Percentiles rank a stretch among this genome's conserved stretches.
Evolutionary conservation across 2,888 invertebrate species (phyloP).

Genomic region (Drosophila robusta): DNA sequence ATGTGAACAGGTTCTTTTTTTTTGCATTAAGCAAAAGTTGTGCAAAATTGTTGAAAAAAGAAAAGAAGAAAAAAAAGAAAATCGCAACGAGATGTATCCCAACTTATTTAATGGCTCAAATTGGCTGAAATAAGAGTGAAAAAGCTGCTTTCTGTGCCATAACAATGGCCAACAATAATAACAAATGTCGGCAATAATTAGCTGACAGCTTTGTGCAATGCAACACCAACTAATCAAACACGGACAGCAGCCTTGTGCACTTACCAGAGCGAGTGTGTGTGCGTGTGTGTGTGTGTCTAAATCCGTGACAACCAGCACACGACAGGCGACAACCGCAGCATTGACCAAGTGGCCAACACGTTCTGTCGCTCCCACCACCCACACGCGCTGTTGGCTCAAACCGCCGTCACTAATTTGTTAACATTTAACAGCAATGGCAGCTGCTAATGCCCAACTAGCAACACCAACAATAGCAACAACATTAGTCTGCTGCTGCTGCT

Average conservation of each 20-base stretch:
- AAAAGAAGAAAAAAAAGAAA: constrained; percentile 5
- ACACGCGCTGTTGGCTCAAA: constrained; percentile 49
- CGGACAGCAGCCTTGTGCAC: constrained; percentile 37
- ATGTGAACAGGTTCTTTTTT: constrained; percentile 6
- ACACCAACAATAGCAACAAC: constrained; percentile 21
- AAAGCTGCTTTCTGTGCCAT: constrained; percentile 1
- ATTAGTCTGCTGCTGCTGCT: too few species aligned
- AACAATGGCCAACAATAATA: constrained; percentile 27
- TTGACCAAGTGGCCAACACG: constrained; percentile 47
- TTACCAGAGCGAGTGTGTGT: background rate
- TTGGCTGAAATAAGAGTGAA: constrained; percentile 25
- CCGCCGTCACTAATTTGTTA: constrained; percentile 71
- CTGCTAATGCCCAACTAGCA: constrained; percentile 44
- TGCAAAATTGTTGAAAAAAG: background rate
- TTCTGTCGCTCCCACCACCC: constrained; percentile 1
- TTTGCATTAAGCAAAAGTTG: constrained; percentile 21
- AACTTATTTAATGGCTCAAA: constrained; percentile 36
- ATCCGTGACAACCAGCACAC: constrained; percentile 54
- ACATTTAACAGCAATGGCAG: constrained; percentile 69
- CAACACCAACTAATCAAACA: constrained; percentile 61
- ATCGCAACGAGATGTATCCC: constrained; percentile 10
- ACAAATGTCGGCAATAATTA: constrained; percentile 37
- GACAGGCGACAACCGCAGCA: constrained; percentile 68
- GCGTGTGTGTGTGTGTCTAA: constrained; percentile 12
- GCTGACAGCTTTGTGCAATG: constrained; percentile 35